A percentile compares a stretch with the other conserved stretches of the same genome.
These are phyloP conservation scores for Mormyrus iriodes DNA, from an alignment of 2,113 vertebrate genomes.

Conservation along the genomic window DNA sequence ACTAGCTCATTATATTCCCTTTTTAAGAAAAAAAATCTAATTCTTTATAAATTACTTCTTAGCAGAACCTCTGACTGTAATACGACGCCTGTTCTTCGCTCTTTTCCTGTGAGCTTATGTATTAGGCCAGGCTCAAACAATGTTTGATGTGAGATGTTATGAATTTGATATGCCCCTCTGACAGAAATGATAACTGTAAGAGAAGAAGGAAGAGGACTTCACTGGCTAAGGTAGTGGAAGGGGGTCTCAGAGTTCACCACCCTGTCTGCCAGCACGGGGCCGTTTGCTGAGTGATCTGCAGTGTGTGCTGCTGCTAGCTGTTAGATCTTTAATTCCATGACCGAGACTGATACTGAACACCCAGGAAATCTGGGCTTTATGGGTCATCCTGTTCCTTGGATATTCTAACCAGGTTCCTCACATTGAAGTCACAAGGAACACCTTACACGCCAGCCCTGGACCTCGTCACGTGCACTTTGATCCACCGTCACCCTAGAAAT, in stretches of 20 bases:
- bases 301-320: not conserved
- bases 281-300: not conserved
- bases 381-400: not conserved
- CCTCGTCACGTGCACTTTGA: not conserved
- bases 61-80: not conserved
- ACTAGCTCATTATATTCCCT: not conserved
- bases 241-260: not conserved
- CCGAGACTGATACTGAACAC: not conserved
- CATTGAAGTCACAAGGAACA: not conserved
- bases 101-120: not conserved
- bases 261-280: not conserved
- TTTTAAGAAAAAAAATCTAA: not conserved
- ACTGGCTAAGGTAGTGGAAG: not conserved
- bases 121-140: not conserved
- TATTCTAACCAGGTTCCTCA: not conserved
- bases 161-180: not conserved
- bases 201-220: not conserved
- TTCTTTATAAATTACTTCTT: not conserved
- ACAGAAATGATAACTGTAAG: not conserved
- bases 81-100: not conserved
- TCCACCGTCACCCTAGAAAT: not conserved
- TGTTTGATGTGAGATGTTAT: not conserved
- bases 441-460: not conserved
- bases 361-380: not conserved
- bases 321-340: not conserved